Percentiles rank a stretch among this genome's conserved stretches.
phyloP scores from a whole-genome alignment of 2,113 vertebrate species.

The Muntiacus reevesi region DNA sequence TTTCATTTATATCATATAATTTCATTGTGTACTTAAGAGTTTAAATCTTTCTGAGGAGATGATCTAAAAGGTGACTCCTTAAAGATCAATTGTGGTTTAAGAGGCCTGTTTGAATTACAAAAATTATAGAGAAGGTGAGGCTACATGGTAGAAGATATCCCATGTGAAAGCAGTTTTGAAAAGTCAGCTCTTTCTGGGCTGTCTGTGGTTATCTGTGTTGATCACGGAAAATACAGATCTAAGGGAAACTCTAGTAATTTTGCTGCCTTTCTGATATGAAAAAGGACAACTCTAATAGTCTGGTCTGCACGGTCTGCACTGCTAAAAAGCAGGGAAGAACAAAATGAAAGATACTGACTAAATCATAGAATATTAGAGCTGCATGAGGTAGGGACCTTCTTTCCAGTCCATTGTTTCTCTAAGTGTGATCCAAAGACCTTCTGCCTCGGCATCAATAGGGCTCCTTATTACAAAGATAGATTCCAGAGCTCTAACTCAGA shows the following conservation, averaged over 20 bases:
- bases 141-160: not conserved
- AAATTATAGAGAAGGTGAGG: constrained; percentile 13
- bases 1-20: constrained; percentile 46
- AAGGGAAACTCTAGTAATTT: constrained; percentile 1
- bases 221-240: constrained; percentile 16
- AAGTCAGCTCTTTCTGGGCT: not conserved
- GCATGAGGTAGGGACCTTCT: not conserved
- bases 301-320: not conserved
- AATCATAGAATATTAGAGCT: not conserved
- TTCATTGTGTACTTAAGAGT: not conserved
- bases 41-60: not conserved
- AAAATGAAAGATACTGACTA: not conserved
- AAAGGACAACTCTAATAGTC: not conserved
- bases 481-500: not conserved
- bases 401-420: not conserved
- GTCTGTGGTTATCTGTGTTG: not conserved
- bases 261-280: not conserved
- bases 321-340: not conserved
- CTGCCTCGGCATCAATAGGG: rapidly evolving
- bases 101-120: constrained; percentile 28
- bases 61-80: constrained; percentile 33
- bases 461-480: not conserved
- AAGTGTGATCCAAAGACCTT: too few relatives aligned
- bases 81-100: constrained; percentile 9
- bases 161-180: not conserved